These are phyloP conservation scores for Bombus superbus DNA, from an alignment of 1,140 invertebrate species.

Conservation along the genomic window DNA sequence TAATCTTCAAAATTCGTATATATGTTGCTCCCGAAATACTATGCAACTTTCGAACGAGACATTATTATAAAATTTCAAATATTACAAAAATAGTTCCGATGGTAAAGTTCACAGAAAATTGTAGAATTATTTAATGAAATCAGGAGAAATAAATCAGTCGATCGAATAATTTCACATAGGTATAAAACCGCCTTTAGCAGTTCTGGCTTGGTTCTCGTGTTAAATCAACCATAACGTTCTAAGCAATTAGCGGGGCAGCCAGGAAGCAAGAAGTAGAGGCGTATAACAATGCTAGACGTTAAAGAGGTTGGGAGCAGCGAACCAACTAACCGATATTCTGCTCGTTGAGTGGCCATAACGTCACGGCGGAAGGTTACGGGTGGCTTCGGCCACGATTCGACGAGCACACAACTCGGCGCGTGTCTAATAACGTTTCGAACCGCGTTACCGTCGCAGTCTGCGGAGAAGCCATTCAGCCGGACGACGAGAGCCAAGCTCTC, in stretches of 20 bases:
- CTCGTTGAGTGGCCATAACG: constrained; percentile 46
- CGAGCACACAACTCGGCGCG: constrained; percentile 56
- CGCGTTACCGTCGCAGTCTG: constrained; percentile 30
- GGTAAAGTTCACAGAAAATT: neutral
- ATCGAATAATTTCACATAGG: neutral
- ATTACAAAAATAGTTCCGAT: neutral
- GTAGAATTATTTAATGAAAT: neutral
- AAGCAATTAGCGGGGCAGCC: neutral
- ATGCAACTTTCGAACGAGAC: neutral
- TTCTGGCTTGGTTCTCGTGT: neutral
- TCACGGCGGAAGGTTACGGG: constrained; percentile 55
- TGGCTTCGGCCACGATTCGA: constrained; percentile 47
- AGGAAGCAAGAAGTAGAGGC: neutral
- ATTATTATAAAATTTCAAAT: neutral
- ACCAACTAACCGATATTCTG: constrained; percentile 41
- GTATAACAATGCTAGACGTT: neutral
- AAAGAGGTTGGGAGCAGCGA: neutral
- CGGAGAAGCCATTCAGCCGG: constrained; percentile 27
- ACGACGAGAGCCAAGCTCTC: neutral
- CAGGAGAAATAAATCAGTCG: neutral
- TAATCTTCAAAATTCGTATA: neutral
- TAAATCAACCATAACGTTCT: constrained; percentile 7
- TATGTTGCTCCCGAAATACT: neutral
- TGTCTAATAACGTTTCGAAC: constrained; percentile 68
- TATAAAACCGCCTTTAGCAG: neutral